phyloP scores from a whole-genome alignment of 1,140 invertebrate species.

The Ruditapes philippinarum region DNA sequence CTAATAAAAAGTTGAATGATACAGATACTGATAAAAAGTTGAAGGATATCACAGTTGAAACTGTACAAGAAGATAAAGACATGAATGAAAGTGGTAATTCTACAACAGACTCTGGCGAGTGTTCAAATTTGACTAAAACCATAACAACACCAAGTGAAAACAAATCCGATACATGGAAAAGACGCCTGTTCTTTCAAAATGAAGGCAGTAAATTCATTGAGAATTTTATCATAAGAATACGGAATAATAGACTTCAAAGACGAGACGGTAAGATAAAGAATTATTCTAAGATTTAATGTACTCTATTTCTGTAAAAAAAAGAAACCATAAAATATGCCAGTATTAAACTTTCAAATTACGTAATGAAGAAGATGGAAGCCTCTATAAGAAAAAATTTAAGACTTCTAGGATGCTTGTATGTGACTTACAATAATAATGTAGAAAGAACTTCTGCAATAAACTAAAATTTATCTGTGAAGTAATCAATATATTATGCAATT shows the following conservation, averaged over 20 bases:
- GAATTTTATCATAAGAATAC: conserved; percentile 62
- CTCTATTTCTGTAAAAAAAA: too few species aligned
- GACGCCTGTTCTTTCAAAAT: conserved; percentile 64
- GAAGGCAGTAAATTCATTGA: conserved; percentile 61
- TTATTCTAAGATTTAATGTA: too few species aligned
- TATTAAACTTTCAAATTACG: too few species aligned
- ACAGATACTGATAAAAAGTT: neutral
- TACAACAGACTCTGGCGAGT: neutral
- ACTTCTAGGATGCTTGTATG: too few species aligned
- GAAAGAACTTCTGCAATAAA: too few species aligned
- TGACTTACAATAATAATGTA: too few species aligned
- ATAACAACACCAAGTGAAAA: neutral
- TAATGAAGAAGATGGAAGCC: too few species aligned
- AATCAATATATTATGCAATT: too few species aligned
- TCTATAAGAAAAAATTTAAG: too few species aligned
- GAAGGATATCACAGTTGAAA: neutral
- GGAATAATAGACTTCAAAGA: conserved; percentile 52
- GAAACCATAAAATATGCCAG: too few species aligned
- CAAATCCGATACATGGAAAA: neutral
- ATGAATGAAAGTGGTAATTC: neutral
- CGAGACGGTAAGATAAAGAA: conserved; percentile 43
- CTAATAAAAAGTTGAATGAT: neutral
- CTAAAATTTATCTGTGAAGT: too few species aligned
- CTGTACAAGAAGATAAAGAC: neutral
- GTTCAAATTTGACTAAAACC: conserved; percentile 3